Conservation (phyloP, 2,113 vertebrate genomes). For the Poicephalus gulielmi region DNA sequence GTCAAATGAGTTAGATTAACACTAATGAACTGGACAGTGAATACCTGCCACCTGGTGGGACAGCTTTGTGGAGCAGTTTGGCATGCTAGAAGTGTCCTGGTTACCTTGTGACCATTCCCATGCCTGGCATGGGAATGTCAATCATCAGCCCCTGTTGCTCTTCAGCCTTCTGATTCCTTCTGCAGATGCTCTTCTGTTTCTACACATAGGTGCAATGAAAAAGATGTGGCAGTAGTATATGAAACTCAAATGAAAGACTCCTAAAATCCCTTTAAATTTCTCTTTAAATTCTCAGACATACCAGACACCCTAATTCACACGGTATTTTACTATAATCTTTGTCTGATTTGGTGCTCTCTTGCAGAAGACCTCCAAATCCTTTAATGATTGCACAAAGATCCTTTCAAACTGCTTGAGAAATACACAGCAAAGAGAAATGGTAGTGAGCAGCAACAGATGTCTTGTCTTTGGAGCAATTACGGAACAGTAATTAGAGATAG, state of each 20-base stretch:
- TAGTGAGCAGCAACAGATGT: slow-evolving; percentile 65
- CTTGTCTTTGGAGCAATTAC: slow-evolving; percentile 34
- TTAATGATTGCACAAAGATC: slow-evolving; percentile 30
- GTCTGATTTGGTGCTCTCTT: neutral
- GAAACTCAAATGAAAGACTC: neutral
- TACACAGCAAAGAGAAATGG: slow-evolving; percentile 27
- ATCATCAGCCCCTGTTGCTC: neutral
- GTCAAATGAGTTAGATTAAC: neutral
- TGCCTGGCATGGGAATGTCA: neutral
- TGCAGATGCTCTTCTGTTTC: neutral
- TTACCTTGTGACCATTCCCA: no score
- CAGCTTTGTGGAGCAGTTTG: neutral
- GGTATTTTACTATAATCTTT: neutral
- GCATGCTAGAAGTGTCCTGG: accelerated
- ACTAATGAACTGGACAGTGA: neutral
- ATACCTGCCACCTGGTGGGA: neutral
- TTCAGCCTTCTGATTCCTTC: neutral
- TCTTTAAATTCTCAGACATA: neutral
- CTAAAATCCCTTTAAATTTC: neutral
- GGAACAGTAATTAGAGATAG: slow-evolving; percentile 58
- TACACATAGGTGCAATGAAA: neutral
- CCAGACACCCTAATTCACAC: neutral
- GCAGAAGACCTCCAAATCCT: slow-evolving; percentile 28
- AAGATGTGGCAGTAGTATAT: neutral
- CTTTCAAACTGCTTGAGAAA: slow-evolving; percentile 50